Evolutionary conservation across 2,888 invertebrate species (phyloP).

Genomic region (Brachyopa scutellaris): DNA sequence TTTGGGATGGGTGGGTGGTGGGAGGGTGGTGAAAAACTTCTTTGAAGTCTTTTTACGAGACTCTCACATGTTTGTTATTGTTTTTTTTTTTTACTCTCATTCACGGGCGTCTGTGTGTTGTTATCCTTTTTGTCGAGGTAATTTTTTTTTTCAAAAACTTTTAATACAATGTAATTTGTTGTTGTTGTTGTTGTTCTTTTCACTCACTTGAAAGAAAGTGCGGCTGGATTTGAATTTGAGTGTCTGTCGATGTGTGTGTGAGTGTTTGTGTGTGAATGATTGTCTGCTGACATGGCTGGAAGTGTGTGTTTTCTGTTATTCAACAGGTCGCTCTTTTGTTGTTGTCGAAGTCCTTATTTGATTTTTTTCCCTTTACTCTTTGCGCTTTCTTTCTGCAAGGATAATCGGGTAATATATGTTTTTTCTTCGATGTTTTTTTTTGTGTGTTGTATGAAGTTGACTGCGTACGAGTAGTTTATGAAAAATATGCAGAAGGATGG

Average conservation of each 20-base stretch:
- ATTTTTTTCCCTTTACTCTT: slow-evolving; percentile 29
- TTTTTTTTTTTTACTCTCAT: slow-evolving; percentile 48
- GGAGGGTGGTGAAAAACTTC: slow-evolving; percentile 16
- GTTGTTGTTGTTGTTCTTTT: slow-evolving; percentile 15
- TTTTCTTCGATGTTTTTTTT: slow-evolving; percentile 46
- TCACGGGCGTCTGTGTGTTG: slow-evolving; percentile 43
- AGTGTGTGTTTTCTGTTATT: slow-evolving; percentile 51
- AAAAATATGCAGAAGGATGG: not conserved
- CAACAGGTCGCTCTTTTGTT: slow-evolving; percentile 64
- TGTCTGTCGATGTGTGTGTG: slow-evolving; percentile 16
- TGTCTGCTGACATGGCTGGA: slow-evolving; percentile 48
- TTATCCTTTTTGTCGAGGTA: slow-evolving; percentile 53
- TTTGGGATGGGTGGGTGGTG: too few relatives aligned
- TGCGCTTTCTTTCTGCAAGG: slow-evolving; percentile 58
- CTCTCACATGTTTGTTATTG: slow-evolving; percentile 63
- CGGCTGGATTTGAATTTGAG: slow-evolving; percentile 21
- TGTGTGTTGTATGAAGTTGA: slow-evolving; percentile 4
- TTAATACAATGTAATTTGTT: slow-evolving; percentile 59
- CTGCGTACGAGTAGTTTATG: slow-evolving; percentile 19
- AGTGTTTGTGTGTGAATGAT: slow-evolving; percentile 44
- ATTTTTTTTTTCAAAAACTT: slow-evolving; percentile 41
- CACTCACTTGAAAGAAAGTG: slow-evolving; percentile 68
- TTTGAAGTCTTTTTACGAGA: slow-evolving; percentile 49
- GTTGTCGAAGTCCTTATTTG: slow-evolving; percentile 61
- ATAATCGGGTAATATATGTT: slow-evolving; percentile 72